Evolutionary conservation across 2,797 vertebrate species (phyloP).

Genomic region (Uromys caudimaculatus): DNA sequence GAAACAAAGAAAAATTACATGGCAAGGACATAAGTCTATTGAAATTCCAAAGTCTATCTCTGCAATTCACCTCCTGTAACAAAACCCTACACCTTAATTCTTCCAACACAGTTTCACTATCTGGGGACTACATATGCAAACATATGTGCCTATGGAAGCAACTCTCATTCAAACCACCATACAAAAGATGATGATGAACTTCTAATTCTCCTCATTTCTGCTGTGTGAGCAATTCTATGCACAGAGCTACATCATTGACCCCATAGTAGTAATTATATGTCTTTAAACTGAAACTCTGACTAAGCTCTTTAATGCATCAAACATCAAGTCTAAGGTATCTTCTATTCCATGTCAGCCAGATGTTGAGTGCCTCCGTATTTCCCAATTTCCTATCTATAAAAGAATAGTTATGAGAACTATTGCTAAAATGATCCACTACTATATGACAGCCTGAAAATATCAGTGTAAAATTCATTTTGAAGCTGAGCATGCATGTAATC

Average conservation of each 20-base stretch:
- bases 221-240: neutral
- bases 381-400: neutral
- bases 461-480: neutral
- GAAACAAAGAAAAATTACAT: neutral
- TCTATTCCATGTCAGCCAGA: neutral
- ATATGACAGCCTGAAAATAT: neutral
- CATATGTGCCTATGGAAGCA: neutral
- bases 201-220: neutral
- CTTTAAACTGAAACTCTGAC: neutral
- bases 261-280: neutral
- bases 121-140: no score
- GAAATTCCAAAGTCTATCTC: neutral
- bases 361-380: no score
- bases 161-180: neutral
- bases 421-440: neutral
- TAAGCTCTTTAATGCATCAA: neutral
- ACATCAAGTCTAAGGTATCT: neutral
- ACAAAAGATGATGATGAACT: neutral
- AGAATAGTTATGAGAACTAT: neutral
- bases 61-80: neutral
- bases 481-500: neutral
- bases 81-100: no score
- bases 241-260: neutral
- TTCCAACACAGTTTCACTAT: neutral
- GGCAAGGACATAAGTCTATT: neutral